Conservation (phyloP, 2,888 invertebrate genomes). For the Tenthredo distinguenda region DNA sequence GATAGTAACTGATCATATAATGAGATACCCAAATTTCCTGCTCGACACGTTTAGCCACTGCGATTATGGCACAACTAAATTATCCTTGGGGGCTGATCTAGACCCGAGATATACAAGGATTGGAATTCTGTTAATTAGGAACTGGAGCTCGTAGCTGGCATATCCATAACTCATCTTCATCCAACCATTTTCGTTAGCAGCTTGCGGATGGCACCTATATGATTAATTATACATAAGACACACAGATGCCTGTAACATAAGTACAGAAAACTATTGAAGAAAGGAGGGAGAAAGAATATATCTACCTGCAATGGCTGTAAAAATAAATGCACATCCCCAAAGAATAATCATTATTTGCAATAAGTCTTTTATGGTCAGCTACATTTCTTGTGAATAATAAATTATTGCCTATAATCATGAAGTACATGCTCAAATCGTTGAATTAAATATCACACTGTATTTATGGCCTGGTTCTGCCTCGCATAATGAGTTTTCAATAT, state of each 20-base stretch:
- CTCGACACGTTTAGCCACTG: slow-evolving; percentile 27
- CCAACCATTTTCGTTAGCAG: slow-evolving; percentile 40
- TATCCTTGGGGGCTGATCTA: slow-evolving; percentile 30
- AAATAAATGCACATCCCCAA: neutral
- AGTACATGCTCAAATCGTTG: slow-evolving; percentile 34
- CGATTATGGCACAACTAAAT: slow-evolving; percentile 39
- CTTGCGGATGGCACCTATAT: slow-evolving; percentile 38
- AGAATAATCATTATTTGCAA: neutral
- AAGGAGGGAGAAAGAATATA: neutral
- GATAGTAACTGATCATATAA: slow-evolving; percentile 15
- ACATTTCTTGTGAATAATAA: neutral
- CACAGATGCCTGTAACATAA: neutral
- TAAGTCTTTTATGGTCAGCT: neutral
- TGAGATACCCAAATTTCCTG: slow-evolving; percentile 23
- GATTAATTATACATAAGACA: slow-evolving; percentile 22
- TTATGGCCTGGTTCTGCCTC: neutral
- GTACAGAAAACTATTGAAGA: neutral
- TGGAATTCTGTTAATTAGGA: slow-evolving; percentile 50
- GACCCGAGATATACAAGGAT: slow-evolving; percentile 40
- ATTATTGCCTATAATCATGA: neutral
- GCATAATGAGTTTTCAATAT: slow-evolving; percentile 18
- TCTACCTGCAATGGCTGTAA: neutral
- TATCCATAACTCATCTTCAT: slow-evolving; percentile 44
- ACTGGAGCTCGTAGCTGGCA: slow-evolving; percentile 21
- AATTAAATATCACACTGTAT: slow-evolving; percentile 28